Base-by-base conservation (phyloP, 35 echinoderm and acorn worm species). In the Diadema setosum region DNA sequence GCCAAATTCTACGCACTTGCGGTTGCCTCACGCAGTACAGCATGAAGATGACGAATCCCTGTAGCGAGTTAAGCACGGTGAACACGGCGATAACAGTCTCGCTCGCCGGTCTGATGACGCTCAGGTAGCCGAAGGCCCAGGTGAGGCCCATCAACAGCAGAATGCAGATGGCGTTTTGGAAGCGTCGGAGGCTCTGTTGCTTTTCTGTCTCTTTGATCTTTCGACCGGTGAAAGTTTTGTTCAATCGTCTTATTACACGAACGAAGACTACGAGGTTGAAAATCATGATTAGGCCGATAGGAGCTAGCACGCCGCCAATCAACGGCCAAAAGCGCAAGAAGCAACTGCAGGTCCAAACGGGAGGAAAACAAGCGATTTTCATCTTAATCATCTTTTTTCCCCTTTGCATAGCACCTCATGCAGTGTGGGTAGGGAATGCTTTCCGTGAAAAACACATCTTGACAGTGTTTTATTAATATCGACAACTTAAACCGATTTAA, bases 31-130 rank as follows among this genome's bases (percentile, higher is more conserved):
- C 31, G 46, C 81, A 83, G 37, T 83, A 83, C 1, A 52, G 40
- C 81, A 83, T 83, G 81, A 83, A 83, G 46, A 83, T 83, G 30
- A 36, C 42, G n/a, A 55, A 83, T 31, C 81, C 81, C 50, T 83
- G 81, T 49, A 83, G 45, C 15, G 81, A 45, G 34, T 83, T 83
- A 3, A 83, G 81, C 21, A 83, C 45, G 30, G 43, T 50, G 81
- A 83, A 83, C 33, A 83, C 14, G 16, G 33, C 21, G 7, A 55
- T 44, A n/a, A 45, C 50, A 5, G 58, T 34, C n/a, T 34, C 45
- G 29, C 81, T 83, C 16, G 46, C 27, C 12, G 44, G 6, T 57
- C 37, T 44, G n/a, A 83, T 83, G 8, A 83, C 37, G 45, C 43
- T 50, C 25, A 83, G 27, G 20, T 83, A 83, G 6, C 81, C 81